Conservation (phyloP, 2,797 vertebrate genomes). For the Neosilurus hyrtlii region DNA sequence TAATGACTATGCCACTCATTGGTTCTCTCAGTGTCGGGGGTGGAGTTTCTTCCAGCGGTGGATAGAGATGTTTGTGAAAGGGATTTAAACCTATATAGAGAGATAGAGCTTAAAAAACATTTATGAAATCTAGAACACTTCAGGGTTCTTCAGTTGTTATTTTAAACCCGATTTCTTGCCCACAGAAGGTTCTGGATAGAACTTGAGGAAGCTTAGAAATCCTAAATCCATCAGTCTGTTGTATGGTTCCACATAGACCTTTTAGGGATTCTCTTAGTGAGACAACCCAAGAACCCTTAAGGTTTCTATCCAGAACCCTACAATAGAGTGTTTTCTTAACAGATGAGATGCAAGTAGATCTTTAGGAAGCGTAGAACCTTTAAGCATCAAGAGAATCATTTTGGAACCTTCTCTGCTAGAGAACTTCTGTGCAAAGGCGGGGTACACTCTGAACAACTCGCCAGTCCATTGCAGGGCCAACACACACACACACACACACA, state of each 20-base stretch:
- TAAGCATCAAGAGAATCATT: neutral
- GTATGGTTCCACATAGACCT: neutral
- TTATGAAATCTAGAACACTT: neutral
- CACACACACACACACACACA: no score
- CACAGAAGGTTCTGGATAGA: neutral
- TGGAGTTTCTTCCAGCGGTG: neutral
- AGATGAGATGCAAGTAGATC: neutral
- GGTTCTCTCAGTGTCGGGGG: neutral
- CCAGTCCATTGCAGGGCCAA: no score
- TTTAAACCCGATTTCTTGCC: neutral
- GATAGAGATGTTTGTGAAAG: neutral
- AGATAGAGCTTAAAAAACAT: neutral
- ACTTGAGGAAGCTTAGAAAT: neutral
- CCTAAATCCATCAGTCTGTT: neutral
- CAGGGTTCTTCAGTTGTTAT: neutral
- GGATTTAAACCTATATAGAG: neutral
- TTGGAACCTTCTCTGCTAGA: neutral
- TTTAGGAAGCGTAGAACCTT: neutral
- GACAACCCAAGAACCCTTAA: neutral
- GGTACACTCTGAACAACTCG: no score
- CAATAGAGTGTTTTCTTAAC: neutral
- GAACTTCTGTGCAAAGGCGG: no score
- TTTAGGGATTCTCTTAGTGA: neutral
- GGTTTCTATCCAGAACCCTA: neutral
- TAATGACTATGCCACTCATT: neutral